Percentiles rank a stretch among this genome's conserved stretches.
Evolutionary conservation across 2,797 vertebrate species (phyloP).

Genomic region (Cyprinella venusta): DNA sequence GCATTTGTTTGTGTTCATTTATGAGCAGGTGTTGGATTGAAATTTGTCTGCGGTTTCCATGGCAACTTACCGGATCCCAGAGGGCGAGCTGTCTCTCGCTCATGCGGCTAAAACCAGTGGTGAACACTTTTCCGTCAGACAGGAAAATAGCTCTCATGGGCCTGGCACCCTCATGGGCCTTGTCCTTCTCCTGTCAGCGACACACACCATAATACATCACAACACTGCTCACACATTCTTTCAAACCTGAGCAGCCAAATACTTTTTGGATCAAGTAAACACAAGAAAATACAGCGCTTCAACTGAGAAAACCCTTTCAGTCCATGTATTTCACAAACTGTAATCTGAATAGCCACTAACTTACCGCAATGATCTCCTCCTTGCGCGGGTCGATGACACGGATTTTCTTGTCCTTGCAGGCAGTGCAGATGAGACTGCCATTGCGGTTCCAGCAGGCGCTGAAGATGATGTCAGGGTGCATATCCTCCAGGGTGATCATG

Average conservation of each 20-base stretch:
- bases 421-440: slow-evolving; percentile 93
- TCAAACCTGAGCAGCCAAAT: background rate
- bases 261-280: background rate
- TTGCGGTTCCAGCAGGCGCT: slow-evolving; percentile 93
- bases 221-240: background rate
- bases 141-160: slow-evolving; percentile 97
- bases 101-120: slow-evolving; percentile 98
- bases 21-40: background rate
- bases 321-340: background rate
- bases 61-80: slow-evolving; percentile 86
- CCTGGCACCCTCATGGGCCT: slow-evolving; percentile 91
- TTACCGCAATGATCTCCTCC: slow-evolving; percentile 86
- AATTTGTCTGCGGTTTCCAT: background rate
- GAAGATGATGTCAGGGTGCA: slow-evolving; percentile 95
- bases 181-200: slow-evolving; percentile 90
- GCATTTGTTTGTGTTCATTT: background rate
- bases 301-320: background rate
- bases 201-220: background rate
- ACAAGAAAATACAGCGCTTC: background rate
- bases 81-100: slow-evolving; percentile 95
- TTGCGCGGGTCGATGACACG: slow-evolving; percentile 94
- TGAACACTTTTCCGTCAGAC: slow-evolving; percentile 91
- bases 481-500: slow-evolving; percentile 90
- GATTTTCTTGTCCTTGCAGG: slow-evolving; percentile 95
- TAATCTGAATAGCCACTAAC: slow-evolving; percentile 42